Base-by-base conservation (phyloP, 92 coral and sea anemone species). In the Parazoanthus darwini region DNA sequence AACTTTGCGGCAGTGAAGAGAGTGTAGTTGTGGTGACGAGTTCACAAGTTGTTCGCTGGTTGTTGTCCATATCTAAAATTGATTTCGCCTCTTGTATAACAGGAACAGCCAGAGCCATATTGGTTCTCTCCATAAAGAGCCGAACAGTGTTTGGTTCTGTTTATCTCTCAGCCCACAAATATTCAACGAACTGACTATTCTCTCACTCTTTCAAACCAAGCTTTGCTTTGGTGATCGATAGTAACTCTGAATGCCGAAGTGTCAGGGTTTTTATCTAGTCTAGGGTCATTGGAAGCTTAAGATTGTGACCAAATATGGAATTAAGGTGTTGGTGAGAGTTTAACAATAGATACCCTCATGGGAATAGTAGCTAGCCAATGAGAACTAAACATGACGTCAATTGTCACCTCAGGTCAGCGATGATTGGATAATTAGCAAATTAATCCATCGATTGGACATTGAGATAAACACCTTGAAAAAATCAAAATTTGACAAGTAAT, bases 101-200 rank as follows among this genome's bases (percentile, higher is more conserved):
- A 73, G 98, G 94, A 58, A 95, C 98, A 67, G 98, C 96, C 18
- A 95, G 89, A 54, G 98, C 98, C 98, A 95, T 95, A 59, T 50
- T 72, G 79, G 90, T 81, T 59, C 77, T 4, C 42, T 20, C 35
- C n/a, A 38, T 44, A n/a, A 25, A 77, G 26, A 77, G 59, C 81
- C 33, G 29, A 44, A 22, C 77, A 43, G 26, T 84, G 0, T 46
- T 70, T 43, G 72, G 46, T 70, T 33, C 51, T 84, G 87, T 84
- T 84, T 84, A 26, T 71, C 87, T 71, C 65, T 84, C 87, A 72
- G 65, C 87, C 87, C 87, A 84, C 87, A 71, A 84, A 22, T 84
- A 84, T 84, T 84, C 63, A 48, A 23, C 36, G 66, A 72, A 22
- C 79, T 29, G 43, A 65, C 18, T 84, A 16, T 71, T 70, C 46